Evolutionary conservation across 1,140 invertebrate species (phyloP), one percentile per base, ranked within the genome.

Genomic region (Drosophila sechellia): DNA sequence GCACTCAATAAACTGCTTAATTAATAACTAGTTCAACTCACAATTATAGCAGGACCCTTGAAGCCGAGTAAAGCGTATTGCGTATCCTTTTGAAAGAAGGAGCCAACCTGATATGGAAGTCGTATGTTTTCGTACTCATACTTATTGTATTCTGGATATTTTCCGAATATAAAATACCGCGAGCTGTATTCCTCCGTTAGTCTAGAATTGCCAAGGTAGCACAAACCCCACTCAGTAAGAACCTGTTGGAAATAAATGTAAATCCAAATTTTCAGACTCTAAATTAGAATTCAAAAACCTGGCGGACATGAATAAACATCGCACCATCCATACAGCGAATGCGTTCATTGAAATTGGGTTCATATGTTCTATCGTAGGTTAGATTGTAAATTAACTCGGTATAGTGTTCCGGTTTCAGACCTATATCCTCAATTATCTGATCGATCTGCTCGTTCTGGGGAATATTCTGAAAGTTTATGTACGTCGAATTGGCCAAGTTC

Each of bases 351-450:
- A 74, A 83, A 22, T 59, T 65, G 1, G 70, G 61, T 3, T 64
- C 71, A 48, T 66, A 81, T 5, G 84, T 74, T 20, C 63, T 76
- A 35, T 92, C 89, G 12, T 40, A 58, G 0, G 91, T 90, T 2
- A 92, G 53, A 76, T 92, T 91, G 43, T 90, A 92, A 12, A 92
- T 92, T 15, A 92, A 13, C 25, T 81, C 59, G 80, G 92, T 91
- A 39, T 92, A 92, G 3, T 81, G 8, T 12, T 79, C 65, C 0
- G 91, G 90, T 15, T 75, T 53, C 2, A 92, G 64, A n/a, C 55
- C 45, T 0, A 90, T 45, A 1, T 45, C 27, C n/a, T 72, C 34
- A 3, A 91, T 54, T 0, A 73, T 77, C 4, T 59, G 8, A 20
- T 91, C 83, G 10, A 86, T 57, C 22, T 77, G 56, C 12, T 66